These are phyloP conservation scores for Sitta europaea DNA, from an alignment of 2,113 vertebrate species.

Conservation along the genomic window DNA sequence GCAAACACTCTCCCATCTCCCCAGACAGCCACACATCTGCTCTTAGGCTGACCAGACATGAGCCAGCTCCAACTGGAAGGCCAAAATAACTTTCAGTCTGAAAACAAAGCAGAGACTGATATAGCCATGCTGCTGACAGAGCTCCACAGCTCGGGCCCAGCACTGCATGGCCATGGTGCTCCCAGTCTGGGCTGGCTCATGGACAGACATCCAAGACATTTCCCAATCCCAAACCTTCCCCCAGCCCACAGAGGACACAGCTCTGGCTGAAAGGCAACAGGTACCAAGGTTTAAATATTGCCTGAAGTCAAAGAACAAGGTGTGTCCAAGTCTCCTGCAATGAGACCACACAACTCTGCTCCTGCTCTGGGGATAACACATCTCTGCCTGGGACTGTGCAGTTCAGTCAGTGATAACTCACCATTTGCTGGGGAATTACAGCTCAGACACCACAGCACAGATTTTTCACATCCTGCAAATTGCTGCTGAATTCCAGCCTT, in stretches of 20 bases:
- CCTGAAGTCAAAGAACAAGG: neutral
- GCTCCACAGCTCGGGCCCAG: neutral
- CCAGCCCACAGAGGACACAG: neutral
- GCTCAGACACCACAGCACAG: neutral
- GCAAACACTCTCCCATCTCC: neutral
- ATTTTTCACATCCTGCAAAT: neutral
- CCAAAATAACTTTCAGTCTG: constrained; percentile 10
- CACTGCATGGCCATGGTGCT: accelerated
- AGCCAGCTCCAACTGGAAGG: neutral
- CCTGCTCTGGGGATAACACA: neutral
- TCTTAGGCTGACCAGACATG: neutral
- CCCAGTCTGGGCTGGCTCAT: neutral
- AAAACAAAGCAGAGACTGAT: neutral
- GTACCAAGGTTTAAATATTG: neutral
- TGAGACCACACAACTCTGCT: neutral
- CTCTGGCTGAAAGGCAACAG: neutral
- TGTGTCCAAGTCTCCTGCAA: neutral
- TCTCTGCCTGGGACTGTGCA: neutral
- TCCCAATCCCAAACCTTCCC: neutral
- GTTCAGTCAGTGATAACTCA: neutral
- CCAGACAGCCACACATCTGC: constrained; percentile 4
- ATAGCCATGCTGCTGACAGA: accelerated
- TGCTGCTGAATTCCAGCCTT: neutral
- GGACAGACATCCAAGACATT: neutral
- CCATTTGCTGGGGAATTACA: neutral